phyloP scores from a whole-genome alignment of 2,797 vertebrate genomes.

The Rhyacichthys aspro region DNA sequence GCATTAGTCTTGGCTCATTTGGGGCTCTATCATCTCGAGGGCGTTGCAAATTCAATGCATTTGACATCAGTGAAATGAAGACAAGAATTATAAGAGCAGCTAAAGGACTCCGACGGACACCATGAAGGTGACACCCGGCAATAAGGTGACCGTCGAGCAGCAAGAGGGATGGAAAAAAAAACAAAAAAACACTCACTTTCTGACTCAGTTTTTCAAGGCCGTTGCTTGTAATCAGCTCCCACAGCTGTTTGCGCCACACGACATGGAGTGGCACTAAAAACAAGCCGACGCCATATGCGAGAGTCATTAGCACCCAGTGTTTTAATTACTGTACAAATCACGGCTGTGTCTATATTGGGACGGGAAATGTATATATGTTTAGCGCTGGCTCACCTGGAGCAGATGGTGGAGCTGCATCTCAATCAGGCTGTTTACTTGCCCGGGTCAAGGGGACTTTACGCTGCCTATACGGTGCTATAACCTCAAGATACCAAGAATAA shows the following conservation, averaged over 20 bases:
- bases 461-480: conserved; percentile 14
- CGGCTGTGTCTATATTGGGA: conserved; percentile 26
- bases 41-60: conserved; percentile 29
- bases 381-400: conserved; percentile 40
- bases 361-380: conserved; percentile 13
- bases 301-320: conserved; percentile 52
- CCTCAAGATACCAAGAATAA: conserved; percentile 46
- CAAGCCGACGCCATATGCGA: conserved; percentile 57
- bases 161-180: background rate
- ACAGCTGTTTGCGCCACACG: conserved; percentile 60
- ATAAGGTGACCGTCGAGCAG: conserved; percentile 5
- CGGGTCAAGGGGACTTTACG: conserved; percentile 22
- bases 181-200: too few relatives aligned
- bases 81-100: conserved; percentile 21
- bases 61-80: conserved; percentile 32
- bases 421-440: conserved; percentile 36
- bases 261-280: conserved; percentile 45
- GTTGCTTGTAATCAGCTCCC: conserved; percentile 50
- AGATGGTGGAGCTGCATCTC: conserved; percentile 40
- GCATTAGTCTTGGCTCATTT: conserved; percentile 64
- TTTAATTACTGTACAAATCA: conserved; percentile 68
- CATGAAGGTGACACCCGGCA: conserved; percentile 20
- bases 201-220: conserved; percentile 48
- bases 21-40: conserved; percentile 41
- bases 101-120: too few relatives aligned